phyloP scores from a whole-genome alignment of 2,888 invertebrate species.

The Caenorhabditis becei region DNA sequence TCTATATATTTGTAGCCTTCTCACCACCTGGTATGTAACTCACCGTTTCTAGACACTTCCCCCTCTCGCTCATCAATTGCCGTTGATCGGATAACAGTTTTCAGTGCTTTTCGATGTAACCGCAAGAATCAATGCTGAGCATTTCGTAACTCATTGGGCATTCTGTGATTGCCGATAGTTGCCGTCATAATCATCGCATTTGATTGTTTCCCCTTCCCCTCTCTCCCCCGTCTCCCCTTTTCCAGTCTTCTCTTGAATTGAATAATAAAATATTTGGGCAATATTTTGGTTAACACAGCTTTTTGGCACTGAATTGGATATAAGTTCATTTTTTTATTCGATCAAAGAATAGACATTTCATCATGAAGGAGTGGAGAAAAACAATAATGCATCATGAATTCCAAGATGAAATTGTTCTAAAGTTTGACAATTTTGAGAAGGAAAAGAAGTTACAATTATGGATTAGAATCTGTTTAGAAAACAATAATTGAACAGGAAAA shows the following conservation, averaged over 20 bases:
- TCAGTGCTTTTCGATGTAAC: background rate
- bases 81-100: constrained; percentile 28
- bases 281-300: background rate
- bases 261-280: constrained; percentile 1
- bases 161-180: constrained; percentile 20
- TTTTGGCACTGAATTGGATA: no score
- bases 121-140: background rate
- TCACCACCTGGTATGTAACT: background rate
- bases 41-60: background rate
- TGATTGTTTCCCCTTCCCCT: no score
- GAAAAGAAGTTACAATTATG: no score
- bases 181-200: constrained; percentile 8
- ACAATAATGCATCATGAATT: no score
- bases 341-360: no score
- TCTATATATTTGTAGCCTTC: background rate
- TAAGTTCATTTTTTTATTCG: no score
- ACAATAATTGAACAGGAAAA: no score
- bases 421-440: no score
- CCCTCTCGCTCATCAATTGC: background rate
- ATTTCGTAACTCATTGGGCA: constrained; percentile 8
- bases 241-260: background rate
- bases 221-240: background rate
- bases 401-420: no score
- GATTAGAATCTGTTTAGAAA: no score
- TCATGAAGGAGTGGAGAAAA: no score